Base-by-base conservation (phyloP, 2,797 vertebrate genomes). In the Hephaestus fuliginosus region DNA sequence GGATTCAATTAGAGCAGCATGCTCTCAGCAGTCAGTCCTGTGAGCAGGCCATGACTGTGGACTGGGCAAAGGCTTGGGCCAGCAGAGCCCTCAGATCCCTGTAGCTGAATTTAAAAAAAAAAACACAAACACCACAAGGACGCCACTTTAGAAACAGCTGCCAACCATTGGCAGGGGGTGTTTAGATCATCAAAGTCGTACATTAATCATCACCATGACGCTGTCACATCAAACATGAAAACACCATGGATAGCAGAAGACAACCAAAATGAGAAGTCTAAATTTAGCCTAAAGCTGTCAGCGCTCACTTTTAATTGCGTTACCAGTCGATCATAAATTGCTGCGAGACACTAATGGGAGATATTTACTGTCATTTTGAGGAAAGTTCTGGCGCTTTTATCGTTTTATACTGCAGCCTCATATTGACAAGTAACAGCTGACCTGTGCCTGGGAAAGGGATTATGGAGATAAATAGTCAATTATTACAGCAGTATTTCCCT, bases 1-100 rank as follows among this genome's bases (percentile, higher is more conserved):
- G 85, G 89, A 95, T 96, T 96, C 95, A 96, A 95, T 96, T 95
- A 96, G 86, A 95, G 86, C 95, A 94, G 93, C 94, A 91, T 91
- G 94, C 74, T 88, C 94, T 83, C 94, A 90, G 93, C 91, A 91
- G 93, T 89, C 72, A 84, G 81, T 86, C 88, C 84, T 85, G 84
- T 88, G 85, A 89, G 82, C 88, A 83, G 84, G 88, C 88, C 86
- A 84, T 90, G 88, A 81, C 78, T 87, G 85, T 72, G 74, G 83
- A 82, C 79, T 86, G 82, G 82, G 89, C 86, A 87, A 76, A 78
- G 66, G 58, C 84, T 62, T 61, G 78, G 75, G 76, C 86, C 83
- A 88, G 76, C 75, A 83, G 51, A 89, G 69, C 63, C 69, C 55
- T 85, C 72, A 83, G 73, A 85, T 86, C 78, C 78, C 75, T 74